phyloP scores from a whole-genome alignment of 2,113 vertebrate species.

The Leucosticte australis region DNA sequence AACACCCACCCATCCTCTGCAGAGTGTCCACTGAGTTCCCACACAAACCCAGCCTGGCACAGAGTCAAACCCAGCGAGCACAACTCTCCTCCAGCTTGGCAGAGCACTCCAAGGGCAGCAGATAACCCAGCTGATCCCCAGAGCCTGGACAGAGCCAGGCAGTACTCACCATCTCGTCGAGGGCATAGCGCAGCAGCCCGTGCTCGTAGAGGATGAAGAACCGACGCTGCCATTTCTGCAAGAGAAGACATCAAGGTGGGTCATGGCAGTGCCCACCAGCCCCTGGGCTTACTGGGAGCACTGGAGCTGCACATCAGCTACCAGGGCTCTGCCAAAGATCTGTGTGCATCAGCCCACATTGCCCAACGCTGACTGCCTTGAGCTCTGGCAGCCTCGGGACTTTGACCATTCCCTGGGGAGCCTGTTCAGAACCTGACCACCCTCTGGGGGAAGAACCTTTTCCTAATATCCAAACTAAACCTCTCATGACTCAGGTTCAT shows the following conservation, averaged over 20 bases:
- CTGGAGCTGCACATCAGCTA: neutral
- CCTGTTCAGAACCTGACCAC: neutral
- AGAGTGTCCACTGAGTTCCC: neutral
- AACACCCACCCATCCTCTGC: neutral
- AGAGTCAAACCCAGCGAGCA: neutral
- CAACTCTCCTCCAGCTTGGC: neutral
- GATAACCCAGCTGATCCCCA: neutral
- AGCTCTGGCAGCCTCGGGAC: neutral
- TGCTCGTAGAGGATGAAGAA: slow-evolving; percentile 97
- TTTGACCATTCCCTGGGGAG: neutral
- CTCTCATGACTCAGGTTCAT: neutral
- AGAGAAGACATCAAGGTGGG: neutral
- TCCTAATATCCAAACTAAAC: neutral
- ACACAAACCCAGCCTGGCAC: neutral
- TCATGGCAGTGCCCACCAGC: neutral
- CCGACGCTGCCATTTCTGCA: slow-evolving; percentile 95
- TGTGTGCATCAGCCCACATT: neutral
- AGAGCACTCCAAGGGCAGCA: neutral
- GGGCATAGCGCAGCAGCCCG: slow-evolving; percentile 88
- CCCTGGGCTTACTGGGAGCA: neutral
- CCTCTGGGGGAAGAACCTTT: neutral
- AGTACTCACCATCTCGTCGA: slow-evolving; percentile 93
- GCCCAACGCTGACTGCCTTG: neutral
- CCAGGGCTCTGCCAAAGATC: neutral
- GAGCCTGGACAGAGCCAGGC: rapidly evolving